Conservation (phyloP, 2,888 invertebrate species). For the Pasiphila rectangulata region DNA sequence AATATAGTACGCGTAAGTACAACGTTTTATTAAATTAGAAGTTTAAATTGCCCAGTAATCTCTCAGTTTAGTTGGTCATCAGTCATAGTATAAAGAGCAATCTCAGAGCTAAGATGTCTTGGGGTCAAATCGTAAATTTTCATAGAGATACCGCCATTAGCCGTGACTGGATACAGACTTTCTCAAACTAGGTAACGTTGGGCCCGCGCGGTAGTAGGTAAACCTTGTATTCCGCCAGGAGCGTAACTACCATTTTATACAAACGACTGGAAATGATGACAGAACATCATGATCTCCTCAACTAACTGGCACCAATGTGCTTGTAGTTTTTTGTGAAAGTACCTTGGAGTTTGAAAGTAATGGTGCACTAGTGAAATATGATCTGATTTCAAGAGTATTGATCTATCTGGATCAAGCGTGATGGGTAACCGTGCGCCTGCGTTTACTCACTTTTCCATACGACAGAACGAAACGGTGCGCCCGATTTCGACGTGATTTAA, state of each 20-base stretch:
- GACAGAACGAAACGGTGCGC: constrained; percentile 43
- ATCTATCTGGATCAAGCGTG: constrained; percentile 65
- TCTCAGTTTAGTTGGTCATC: constrained; percentile 43
- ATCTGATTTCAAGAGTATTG: constrained; percentile 48
- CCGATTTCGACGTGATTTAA: constrained; percentile 77
- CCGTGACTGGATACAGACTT: constrained; percentile 33
- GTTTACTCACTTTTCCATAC: constrained; percentile 63
- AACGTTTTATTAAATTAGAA: constrained; percentile 50
- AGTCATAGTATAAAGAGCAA: constrained; percentile 41
- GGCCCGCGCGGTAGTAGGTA: constrained; percentile 17
- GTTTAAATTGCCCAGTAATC: constrained; percentile 42
- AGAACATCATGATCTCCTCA: constrained; percentile 16
- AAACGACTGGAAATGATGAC: constrained; percentile 24
- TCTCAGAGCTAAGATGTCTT: constrained; percentile 35
- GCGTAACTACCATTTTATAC: constrained; percentile 23
- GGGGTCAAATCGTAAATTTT: constrained; percentile 44
- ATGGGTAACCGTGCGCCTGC: constrained; percentile 63
- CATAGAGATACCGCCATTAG: constrained; percentile 33
- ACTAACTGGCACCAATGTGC: constrained; percentile 15
- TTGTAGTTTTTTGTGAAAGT: constrained; percentile 19
- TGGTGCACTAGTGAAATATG: constrained; percentile 42
- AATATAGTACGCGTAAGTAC: constrained; percentile 37
- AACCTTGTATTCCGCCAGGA: constrained; percentile 19
- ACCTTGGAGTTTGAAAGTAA: constrained; percentile 22
- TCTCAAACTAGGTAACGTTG: constrained; percentile 26